These are phyloP conservation scores for Machaerirhynchus nigripectus DNA, from an alignment of 2,113 vertebrate genomes.

Conservation along the genomic window DNA sequence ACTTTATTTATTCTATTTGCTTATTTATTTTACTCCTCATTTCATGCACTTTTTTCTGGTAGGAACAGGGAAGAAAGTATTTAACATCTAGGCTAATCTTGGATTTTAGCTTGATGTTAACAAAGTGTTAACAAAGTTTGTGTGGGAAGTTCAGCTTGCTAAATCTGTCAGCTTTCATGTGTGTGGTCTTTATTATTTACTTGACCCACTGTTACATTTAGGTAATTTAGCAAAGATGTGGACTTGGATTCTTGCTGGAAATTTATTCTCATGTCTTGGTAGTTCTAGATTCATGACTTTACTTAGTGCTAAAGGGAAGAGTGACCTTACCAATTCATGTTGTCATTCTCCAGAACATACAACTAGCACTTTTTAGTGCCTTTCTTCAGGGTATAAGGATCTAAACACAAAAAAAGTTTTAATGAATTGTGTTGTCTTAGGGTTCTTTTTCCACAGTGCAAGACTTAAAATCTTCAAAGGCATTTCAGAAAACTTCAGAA, in stretches of 20 bases:
- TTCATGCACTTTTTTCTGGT: background rate
- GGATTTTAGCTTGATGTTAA: background rate
- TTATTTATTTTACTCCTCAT: background rate
- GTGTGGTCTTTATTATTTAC: background rate
- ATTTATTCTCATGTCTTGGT: background rate
- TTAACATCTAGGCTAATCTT: background rate
- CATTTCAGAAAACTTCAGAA: background rate
- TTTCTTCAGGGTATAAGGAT: background rate
- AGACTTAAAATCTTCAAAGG: background rate
- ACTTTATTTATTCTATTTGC: background rate
- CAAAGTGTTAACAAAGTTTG: background rate
- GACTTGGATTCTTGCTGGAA: background rate
- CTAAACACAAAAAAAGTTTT: background rate
- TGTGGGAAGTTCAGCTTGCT: background rate
- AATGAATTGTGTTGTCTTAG: background rate
- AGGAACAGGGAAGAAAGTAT: background rate
- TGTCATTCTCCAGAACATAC: background rate
- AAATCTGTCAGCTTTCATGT: background rate
- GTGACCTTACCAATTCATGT: background rate
- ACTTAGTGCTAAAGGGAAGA: background rate
- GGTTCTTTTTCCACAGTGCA: background rate
- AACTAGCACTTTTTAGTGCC: background rate
- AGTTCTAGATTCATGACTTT: background rate
- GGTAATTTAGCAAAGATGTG: background rate
- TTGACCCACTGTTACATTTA: background rate